Conservation (phyloP, 64 coral and sea anemone species). For the Platygyra sinensis region DNA sequence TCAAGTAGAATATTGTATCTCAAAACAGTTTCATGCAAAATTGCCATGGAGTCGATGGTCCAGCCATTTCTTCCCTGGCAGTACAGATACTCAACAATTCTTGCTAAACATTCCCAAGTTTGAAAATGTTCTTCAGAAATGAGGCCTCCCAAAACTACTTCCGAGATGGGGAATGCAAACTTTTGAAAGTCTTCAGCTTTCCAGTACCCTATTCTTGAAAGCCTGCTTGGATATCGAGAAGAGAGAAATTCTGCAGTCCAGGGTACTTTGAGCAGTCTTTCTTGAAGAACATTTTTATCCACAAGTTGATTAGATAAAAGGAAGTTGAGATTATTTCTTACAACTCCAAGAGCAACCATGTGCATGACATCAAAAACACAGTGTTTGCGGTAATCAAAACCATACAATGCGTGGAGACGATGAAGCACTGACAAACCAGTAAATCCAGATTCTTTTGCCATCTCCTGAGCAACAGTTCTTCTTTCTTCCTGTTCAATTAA, state of each 20-base stretch:
- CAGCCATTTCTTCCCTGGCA: constrained; percentile 40
- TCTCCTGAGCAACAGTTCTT: constrained; percentile 46
- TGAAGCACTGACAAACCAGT: constrained; percentile 64
- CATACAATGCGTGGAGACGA: constrained; percentile 60
- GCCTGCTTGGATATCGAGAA: constrained; percentile 35
- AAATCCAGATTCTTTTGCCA: constrained; percentile 66
- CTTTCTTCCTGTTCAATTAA: constrained; percentile 59
- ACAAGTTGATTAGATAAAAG: constrained; percentile 40
- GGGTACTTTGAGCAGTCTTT: constrained; percentile 32
- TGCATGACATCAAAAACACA: constrained; percentile 51
- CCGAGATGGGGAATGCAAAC: constrained; percentile 51
- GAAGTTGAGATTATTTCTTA: constrained; percentile 54
- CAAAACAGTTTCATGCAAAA: constrained; percentile 15
- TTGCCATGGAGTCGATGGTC: constrained; percentile 24
- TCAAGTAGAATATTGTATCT: constrained; percentile 47
- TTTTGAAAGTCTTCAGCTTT: constrained; percentile 69
- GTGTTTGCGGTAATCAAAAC: constrained; percentile 53
- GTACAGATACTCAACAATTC: constrained; percentile 47
- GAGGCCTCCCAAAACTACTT: constrained; percentile 29
- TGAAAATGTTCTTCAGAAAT: constrained; percentile 20
- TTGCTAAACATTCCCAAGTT: constrained; percentile 12
- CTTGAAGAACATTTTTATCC: constrained; percentile 19
- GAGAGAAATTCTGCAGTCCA: constrained; percentile 66
- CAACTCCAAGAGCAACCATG: constrained; percentile 31
- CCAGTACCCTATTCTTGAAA: constrained; percentile 39